Conservation (phyloP, 2,888 invertebrate genomes). For the Belgica antarctica region DNA sequence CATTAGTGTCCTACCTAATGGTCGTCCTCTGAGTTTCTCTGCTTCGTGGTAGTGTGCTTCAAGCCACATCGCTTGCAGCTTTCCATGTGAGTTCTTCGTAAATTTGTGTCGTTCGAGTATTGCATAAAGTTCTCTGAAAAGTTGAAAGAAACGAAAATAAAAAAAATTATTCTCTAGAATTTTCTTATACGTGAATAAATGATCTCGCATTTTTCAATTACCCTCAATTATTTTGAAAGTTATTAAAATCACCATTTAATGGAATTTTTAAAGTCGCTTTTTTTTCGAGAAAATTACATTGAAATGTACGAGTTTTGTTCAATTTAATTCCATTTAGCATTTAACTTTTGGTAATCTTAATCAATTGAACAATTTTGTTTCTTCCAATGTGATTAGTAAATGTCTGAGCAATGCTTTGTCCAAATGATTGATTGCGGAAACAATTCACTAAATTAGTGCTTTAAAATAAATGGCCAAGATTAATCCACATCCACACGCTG, state of each 20-base stretch:
- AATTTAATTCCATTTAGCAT: constrained; percentile 39
- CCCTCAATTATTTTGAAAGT: constrained; percentile 37
- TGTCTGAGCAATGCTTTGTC: background rate
- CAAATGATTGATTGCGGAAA: background rate
- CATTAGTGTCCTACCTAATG: constrained; percentile 62
- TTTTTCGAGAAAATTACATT: background rate
- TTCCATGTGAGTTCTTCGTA: constrained; percentile 83
- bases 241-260: constrained; percentile 31
- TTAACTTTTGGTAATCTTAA: constrained; percentile 32
- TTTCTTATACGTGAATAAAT: background rate
- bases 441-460: background rate
- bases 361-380: constrained; percentile 28
- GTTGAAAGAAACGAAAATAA: background rate
- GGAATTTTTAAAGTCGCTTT: no score
- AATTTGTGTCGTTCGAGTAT: constrained; percentile 88
- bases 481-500: constrained; percentile 20
- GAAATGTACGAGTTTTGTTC: background rate
- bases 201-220: background rate
- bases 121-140: constrained; percentile 72
- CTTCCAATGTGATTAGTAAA: background rate
- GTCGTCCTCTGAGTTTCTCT: constrained; percentile 82
- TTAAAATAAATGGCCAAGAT: constrained; percentile 1
- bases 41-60: constrained; percentile 93
- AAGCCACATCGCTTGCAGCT: constrained; percentile 88
- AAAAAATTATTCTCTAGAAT: background rate